Evolutionary conservation across 2,797 vertebrate genomes (phyloP).

Genomic region (Tarsius wallacei): DNA sequence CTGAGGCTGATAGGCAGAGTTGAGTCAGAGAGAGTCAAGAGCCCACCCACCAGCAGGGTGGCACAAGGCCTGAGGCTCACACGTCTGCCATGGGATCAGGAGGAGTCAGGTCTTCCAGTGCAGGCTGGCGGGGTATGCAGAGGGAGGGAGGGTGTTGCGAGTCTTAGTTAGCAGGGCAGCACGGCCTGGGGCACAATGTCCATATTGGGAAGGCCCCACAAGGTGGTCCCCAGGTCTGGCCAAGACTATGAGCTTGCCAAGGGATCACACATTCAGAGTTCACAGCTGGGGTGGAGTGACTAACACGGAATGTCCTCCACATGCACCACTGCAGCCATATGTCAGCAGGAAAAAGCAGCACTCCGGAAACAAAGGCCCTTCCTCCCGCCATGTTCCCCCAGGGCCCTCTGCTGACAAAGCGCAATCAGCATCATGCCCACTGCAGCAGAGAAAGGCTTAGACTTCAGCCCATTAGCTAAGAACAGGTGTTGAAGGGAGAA

Average conservation of each 20-base stretch:
- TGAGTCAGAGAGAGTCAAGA: background rate
- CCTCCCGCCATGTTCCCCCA: background rate
- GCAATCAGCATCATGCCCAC: accelerated
- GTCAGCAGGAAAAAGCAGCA: background rate
- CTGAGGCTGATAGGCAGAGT: background rate
- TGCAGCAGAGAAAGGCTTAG: no score
- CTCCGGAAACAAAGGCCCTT: no score
- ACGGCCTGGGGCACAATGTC: background rate
- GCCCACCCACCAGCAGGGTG: background rate
- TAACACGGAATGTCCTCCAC: no score
- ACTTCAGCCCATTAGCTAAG: no score
- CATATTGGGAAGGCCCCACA: background rate
- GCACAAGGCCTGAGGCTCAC: background rate
- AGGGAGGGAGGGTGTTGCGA: background rate
- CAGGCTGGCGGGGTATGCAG: background rate
- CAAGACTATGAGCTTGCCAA: background rate
- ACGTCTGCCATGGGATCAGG: background rate
- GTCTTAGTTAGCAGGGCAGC: background rate
- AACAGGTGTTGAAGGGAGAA: background rate
- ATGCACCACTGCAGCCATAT: accelerated
- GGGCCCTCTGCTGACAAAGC: background rate
- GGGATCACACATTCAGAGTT: background rate
- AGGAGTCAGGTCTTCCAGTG: background rate
- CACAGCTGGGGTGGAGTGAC: no score
- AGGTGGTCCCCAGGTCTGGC: background rate